Evolutionary conservation across 2,797 vertebrate genomes (phyloP).

Genomic region (Pangasius larnaudii): DNA sequence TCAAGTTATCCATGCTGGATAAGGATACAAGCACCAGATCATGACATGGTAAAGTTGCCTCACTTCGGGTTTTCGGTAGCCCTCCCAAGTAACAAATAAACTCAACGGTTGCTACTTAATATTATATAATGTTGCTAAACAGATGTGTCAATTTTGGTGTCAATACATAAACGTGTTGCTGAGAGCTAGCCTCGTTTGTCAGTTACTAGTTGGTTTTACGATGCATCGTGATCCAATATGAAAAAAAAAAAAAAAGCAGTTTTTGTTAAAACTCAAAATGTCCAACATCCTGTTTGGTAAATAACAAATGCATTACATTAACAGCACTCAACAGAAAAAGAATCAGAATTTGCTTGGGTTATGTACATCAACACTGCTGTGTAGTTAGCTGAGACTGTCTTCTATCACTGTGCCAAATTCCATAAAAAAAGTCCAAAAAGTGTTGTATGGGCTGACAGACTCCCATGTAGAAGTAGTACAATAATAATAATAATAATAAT

Average conservation of each 20-base stretch:
- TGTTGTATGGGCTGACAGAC: background rate
- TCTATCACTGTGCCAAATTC: background rate
- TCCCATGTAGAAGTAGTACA: background rate
- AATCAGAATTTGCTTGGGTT: background rate
- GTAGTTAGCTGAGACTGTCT: background rate
- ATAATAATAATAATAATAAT: background rate
- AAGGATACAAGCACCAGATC: background rate
- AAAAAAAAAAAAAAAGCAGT: background rate
- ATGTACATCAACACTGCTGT: background rate
- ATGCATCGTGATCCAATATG: background rate
- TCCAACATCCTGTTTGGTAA: background rate
- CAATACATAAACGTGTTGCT: background rate
- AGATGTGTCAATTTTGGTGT: background rate
- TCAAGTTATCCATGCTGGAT: background rate
- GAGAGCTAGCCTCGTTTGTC: background rate
- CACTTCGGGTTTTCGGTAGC: background rate
- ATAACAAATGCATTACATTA: background rate
- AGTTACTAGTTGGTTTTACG: background rate
- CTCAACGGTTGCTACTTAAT: background rate
- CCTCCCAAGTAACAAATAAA: background rate
- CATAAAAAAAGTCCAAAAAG: background rate
- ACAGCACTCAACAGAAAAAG: background rate
- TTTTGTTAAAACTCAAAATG: background rate
- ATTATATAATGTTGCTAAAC: background rate
- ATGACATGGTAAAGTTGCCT: background rate